Conservation (phyloP, 2,888 invertebrate species). For the Harpalus rufipes region DNA sequence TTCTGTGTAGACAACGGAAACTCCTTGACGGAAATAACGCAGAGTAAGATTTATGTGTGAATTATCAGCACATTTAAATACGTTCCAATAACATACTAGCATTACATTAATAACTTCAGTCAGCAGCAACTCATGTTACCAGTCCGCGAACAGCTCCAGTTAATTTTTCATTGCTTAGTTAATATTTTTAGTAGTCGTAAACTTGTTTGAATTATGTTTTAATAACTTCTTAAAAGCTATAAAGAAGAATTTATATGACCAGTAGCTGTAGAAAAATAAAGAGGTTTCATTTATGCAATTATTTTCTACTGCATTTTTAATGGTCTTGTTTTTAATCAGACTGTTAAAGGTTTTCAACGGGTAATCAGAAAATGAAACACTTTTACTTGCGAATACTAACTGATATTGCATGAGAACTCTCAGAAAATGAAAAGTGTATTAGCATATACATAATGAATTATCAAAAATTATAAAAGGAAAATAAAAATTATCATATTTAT, state of each 20-base stretch:
- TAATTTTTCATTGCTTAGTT: constrained; percentile 17
- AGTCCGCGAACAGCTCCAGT: neutral
- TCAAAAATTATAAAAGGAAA: too few relatives aligned
- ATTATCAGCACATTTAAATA: constrained; percentile 40
- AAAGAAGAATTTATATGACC: constrained; percentile 3
- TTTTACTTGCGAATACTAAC: neutral
- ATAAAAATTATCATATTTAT: too few relatives aligned
- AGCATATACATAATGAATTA: too few relatives aligned
- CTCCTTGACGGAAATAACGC: constrained; percentile 44
- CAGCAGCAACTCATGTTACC: too few relatives aligned
- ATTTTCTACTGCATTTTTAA: neutral
- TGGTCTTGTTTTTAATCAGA: neutral
- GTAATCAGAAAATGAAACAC: neutral
- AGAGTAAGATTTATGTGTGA: constrained; percentile 45
- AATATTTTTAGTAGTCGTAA: neutral
- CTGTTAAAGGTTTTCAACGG: neutral
- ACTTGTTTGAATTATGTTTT: constrained; percentile 2
- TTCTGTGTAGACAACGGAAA: constrained; percentile 34
- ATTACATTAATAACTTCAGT: constrained; percentile 38
- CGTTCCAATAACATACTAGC: constrained; percentile 46
- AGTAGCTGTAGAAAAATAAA: neutral
- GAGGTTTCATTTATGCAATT: neutral
- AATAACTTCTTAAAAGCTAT: neutral
- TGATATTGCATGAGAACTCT: too few relatives aligned
- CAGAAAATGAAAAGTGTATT: too few relatives aligned